phyloP scores from a whole-genome alignment of 2,888 invertebrate genomes.

The Lasioglossum pauxillum region DNA sequence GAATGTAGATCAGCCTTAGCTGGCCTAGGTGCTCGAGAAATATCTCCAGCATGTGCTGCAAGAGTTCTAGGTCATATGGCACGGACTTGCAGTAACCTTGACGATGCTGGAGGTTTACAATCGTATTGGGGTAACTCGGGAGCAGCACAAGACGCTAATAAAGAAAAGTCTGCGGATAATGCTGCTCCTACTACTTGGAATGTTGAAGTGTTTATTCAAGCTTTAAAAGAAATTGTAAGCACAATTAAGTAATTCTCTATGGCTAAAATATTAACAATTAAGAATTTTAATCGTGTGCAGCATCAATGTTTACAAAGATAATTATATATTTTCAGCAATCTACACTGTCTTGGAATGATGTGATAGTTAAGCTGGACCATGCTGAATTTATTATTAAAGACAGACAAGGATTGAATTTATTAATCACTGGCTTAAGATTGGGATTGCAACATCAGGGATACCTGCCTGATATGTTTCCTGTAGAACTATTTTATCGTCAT shows the following conservation, averaged over 20 bases:
- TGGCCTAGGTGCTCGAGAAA: conserved; percentile 92
- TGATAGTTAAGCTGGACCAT: conserved; percentile 96
- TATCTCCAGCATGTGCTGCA: conserved; percentile 93
- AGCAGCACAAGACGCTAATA: conserved; percentile 86
- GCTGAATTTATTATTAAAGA: conserved; percentile 95
- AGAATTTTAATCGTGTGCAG: background rate
- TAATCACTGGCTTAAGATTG: conserved; percentile 92
- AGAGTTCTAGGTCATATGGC: conserved; percentile 95
- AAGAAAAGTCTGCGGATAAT: conserved; percentile 80
- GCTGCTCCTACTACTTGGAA: conserved; percentile 91
- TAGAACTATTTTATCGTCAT: conserved; percentile 94
- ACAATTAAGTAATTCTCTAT: background rate
- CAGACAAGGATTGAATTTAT: conserved; percentile 92
- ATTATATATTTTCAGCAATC: conserved; percentile 84
- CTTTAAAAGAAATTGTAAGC: conserved; percentile 93
- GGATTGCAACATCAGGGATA: conserved; percentile 92
- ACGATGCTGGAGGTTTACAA: conserved; percentile 85
- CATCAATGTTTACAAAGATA: background rate
- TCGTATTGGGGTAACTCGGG: conserved; percentile 87
- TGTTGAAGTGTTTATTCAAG: conserved; percentile 96
- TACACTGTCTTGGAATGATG: conserved; percentile 96
- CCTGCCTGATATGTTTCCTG: conserved; percentile 91
- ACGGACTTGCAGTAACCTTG: conserved; percentile 91
- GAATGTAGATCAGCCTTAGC: conserved; percentile 94
- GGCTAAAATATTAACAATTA: background rate